Conservation (phyloP, 1,140 invertebrate species). For the Eumaeus atala region DNA sequence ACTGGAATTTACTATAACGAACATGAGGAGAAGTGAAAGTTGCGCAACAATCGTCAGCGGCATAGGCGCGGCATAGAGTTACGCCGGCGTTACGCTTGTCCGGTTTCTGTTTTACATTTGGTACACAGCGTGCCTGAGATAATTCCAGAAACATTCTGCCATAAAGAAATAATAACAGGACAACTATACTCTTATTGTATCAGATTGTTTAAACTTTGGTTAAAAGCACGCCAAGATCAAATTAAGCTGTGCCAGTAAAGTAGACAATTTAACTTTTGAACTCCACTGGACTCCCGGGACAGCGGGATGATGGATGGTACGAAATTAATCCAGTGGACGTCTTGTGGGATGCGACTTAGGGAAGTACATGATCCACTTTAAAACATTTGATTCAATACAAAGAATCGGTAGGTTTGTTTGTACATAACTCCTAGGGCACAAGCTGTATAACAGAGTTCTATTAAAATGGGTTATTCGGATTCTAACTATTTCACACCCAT, state of each 20-base stretch:
- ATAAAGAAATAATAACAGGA: not conserved
- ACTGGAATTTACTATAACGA: too few species aligned
- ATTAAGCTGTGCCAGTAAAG: conserved; percentile 5
- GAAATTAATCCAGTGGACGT: not conserved
- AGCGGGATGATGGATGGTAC: conserved; percentile 6
- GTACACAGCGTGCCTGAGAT: not conserved
- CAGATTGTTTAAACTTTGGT: conserved; percentile 7
- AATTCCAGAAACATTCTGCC: not conserved
- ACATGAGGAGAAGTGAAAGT: too few species aligned
- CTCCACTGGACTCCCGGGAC: conserved; percentile 3
- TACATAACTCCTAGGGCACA: too few species aligned
- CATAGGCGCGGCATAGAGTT: not conserved
- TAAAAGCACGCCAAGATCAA: not conserved
- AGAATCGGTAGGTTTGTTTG: too few species aligned
- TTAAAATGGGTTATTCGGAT: too few species aligned
- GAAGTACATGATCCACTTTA: not conserved
- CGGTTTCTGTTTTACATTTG: not conserved
- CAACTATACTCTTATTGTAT: not conserved
- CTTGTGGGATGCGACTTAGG: not conserved
- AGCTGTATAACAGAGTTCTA: too few species aligned
- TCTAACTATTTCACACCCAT: too few species aligned
- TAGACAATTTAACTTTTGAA: conserved; percentile 13
- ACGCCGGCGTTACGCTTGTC: not conserved
- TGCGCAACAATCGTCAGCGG: not conserved
- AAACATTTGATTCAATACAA: too few species aligned